phyloP scores from a whole-genome alignment of 2,113 vertebrate species.

The Brienomyrus brachyistius region DNA sequence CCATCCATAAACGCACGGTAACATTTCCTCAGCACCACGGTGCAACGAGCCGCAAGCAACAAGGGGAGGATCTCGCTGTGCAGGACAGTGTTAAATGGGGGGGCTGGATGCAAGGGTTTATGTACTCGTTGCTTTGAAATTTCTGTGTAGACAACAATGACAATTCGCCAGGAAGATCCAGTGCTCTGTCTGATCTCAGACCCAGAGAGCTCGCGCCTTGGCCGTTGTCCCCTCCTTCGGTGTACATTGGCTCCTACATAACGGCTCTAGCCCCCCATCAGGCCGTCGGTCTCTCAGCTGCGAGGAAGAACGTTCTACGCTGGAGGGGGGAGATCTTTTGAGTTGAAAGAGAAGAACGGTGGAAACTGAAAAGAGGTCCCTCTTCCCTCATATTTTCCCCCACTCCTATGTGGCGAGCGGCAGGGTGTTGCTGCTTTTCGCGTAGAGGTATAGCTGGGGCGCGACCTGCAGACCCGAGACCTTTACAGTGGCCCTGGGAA shows the following conservation, averaged over 20 bases:
- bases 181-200: not conserved
- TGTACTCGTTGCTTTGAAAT: not conserved
- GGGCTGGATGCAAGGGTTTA: not conserved
- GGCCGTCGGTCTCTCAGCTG: not conserved
- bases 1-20: not conserved
- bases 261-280: slow-evolving; percentile 30
- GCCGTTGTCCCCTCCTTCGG: not conserved
- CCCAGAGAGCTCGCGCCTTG: not conserved
- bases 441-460: slow-evolving; percentile 17
- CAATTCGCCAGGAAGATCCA: not conserved
- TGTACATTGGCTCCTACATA: not conserved
- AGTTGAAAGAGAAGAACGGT: slow-evolving; percentile 49
- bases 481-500: slow-evolving; percentile 36
- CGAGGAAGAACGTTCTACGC: not conserved
- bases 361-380: not conserved
- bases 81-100: not conserved
- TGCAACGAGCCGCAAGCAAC: not conserved
- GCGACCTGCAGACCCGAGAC: slow-evolving; percentile 28
- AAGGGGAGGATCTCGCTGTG: not conserved
- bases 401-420: slow-evolving; percentile 36
- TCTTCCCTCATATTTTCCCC: not conserved
- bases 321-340: slow-evolving; percentile 34
- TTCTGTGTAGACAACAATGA: not conserved
- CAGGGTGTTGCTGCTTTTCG: slow-evolving; percentile 21
- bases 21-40: not conserved